Evolutionary conservation across 2,113 vertebrate species (phyloP).

Genomic region (Menura novaehollandiae): DNA sequence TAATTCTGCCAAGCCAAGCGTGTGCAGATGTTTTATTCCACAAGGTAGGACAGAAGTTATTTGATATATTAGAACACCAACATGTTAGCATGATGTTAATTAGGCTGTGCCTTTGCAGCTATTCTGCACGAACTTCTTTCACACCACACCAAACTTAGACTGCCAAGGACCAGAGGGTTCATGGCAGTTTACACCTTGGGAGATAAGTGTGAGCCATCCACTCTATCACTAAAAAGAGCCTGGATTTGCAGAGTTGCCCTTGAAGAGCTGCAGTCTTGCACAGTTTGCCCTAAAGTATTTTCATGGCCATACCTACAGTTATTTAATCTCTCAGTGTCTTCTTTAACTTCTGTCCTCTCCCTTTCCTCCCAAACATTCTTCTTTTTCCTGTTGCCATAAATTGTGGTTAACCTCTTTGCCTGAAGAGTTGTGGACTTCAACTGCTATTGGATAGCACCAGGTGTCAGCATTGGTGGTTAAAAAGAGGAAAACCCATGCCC

Average conservation of each 20-base stretch:
- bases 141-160: neutral
- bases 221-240: neutral
- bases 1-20: neutral
- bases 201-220: neutral
- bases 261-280: neutral
- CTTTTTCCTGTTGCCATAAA: slow-evolving; percentile 64
- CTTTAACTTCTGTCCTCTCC: slow-evolving; percentile 2
- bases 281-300: neutral
- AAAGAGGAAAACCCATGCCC: slow-evolving; percentile 45
- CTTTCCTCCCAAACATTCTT: neutral
- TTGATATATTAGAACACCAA: neutral
- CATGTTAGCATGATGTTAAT: neutral
- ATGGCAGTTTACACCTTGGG: neutral
- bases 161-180: neutral
- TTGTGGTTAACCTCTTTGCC: slow-evolving; percentile 52
- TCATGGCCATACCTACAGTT: neutral
- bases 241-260: neutral
- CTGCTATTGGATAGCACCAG: slow-evolving; percentile 50
- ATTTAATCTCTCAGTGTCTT: neutral
- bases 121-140: neutral
- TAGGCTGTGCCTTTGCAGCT: neutral
- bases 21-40: neutral
- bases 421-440: slow-evolving; percentile 1
- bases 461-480: slow-evolving; percentile 40
- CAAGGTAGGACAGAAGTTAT: neutral